Conservation (phyloP, 2,888 invertebrate species). For the Drosophila phalerata region DNA sequence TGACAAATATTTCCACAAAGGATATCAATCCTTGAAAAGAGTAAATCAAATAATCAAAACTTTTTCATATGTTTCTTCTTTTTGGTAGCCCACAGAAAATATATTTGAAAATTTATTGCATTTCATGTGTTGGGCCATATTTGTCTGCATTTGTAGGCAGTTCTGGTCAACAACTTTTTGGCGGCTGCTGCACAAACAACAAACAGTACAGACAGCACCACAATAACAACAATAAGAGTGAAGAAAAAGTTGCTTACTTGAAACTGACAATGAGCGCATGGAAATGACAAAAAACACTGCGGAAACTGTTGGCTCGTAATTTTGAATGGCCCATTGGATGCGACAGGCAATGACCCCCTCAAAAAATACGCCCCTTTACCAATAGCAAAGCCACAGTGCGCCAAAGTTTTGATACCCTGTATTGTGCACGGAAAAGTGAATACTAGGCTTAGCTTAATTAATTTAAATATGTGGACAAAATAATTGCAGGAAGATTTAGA, state of each 20-base stretch:
- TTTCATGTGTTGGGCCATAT: slow-evolving; percentile 74
- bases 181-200: slow-evolving; percentile 49
- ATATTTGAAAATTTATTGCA: slow-evolving; percentile 80
- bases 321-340: slow-evolving; percentile 74
- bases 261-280: slow-evolving; percentile 80
- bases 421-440: neutral
- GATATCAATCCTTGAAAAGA: neutral
- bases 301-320: slow-evolving; percentile 79
- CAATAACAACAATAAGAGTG: slow-evolving; percentile 33
- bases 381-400: slow-evolving; percentile 31
- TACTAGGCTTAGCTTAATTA: no score
- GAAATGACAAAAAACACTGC: slow-evolving; percentile 78
- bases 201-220: slow-evolving; percentile 27
- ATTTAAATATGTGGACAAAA: neutral
- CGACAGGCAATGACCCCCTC: slow-evolving; percentile 55
- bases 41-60: slow-evolving; percentile 20
- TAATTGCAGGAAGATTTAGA: neutral
- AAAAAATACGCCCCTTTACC: neutral
- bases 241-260: slow-evolving; percentile 75
- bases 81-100: slow-evolving; percentile 57
- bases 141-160: slow-evolving; percentile 78
- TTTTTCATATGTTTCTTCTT: slow-evolving; percentile 14
- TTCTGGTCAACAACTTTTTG: slow-evolving; percentile 73
- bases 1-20: neutral
- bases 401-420: slow-evolving; percentile 58